These are phyloP conservation scores for Erpornis zantholeuca DNA, from an alignment of 2,113 vertebrate species.

Conservation along the genomic window DNA sequence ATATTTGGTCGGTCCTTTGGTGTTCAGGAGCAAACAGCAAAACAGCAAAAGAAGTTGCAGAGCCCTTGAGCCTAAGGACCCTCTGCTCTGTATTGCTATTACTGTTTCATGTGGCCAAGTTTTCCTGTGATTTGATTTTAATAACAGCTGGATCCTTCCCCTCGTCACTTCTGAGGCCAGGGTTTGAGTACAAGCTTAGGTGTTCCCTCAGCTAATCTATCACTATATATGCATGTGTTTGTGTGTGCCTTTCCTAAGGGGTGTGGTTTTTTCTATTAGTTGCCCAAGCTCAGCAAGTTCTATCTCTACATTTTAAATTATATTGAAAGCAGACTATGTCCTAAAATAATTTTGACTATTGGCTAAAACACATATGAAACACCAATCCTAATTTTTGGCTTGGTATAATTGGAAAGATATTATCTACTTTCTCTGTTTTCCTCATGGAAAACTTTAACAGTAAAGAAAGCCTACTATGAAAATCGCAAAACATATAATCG, in stretches of 20 bases:
- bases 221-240: rapidly evolving
- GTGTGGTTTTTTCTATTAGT: background rate
- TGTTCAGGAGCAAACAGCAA: background rate
- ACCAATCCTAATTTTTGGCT: background rate
- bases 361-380: background rate
- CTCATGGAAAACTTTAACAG: background rate
- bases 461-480: background rate
- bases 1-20: background rate
- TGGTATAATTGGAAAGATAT: background rate
- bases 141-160: background rate
- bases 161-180: background rate
- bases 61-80: background rate
- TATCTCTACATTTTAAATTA: background rate
- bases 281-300: background rate
- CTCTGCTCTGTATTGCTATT: background rate
- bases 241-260: background rate
- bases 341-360: background rate
- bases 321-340: background rate
- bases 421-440: background rate
- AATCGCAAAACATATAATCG: background rate
- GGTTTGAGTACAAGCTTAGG: background rate
- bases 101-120: background rate
- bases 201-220: background rate
- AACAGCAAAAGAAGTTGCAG: background rate
- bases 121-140: background rate